Evolutionary conservation across 1,140 invertebrate species (phyloP).

Genomic region (Andrena cerasifolii): DNA sequence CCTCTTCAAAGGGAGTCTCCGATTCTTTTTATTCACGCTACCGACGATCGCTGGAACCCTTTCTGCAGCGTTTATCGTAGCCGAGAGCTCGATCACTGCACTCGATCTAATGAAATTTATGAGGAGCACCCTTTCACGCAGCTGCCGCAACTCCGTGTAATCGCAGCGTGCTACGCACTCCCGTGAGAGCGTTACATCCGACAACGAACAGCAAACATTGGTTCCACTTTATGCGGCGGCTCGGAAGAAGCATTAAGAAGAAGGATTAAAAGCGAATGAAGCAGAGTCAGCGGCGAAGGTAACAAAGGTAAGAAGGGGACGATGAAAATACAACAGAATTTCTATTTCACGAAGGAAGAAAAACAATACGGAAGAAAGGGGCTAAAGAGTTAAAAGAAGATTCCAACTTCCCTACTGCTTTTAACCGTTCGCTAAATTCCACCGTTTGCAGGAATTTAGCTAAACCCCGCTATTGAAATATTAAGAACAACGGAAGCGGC

Average conservation of each 20-base stretch:
- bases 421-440: no score
- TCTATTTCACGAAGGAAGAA: no score
- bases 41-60: constrained; percentile 25
- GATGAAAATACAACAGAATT: not conserved
- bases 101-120: constrained; percentile 30
- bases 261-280: not conserved
- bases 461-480: no score
- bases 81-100: not conserved
- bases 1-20: not conserved
- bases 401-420: no score
- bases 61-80: constrained; percentile 37
- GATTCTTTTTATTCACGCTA: not conserved
- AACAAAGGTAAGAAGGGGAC: not conserved
- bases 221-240: not conserved
- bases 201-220: constrained; percentile 50
- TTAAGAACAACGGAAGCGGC: no score
- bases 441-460: no score
- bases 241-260: not conserved
- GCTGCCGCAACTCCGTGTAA: constrained; percentile 55
- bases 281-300: not conserved
- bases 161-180: constrained; percentile 28
- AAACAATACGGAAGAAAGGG: no score
- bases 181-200: constrained; percentile 1
- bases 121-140: constrained; percentile 27
- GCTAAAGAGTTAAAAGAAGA: no score